Evolutionary conservation across 2,888 invertebrate species (phyloP), one percentile per base, ranked within the genome.

Genomic region (Chouioia cunea): DNA sequence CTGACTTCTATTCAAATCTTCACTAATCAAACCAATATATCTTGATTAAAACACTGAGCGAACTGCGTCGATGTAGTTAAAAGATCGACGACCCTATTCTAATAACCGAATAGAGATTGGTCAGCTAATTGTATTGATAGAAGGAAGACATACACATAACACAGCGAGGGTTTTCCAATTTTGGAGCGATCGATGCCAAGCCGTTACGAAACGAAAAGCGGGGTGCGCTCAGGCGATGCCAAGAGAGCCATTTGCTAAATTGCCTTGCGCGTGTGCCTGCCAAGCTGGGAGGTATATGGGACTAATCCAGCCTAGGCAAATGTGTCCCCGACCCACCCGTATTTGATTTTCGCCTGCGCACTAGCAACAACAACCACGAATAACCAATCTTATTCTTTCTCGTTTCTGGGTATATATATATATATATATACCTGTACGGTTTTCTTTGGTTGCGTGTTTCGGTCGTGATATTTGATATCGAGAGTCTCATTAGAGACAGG

Each of bases 121-220:
- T 69, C 69, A 52, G 23, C n/a, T 53, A 69, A 69, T 63, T 36
- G 36, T 20, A 56, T 15, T 47, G 14, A 10, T 10, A 12, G 36
- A 36, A 12, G 18, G 18, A 15, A 53, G n/a, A 46, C 23, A 20
- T 46, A 62, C 50, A 36, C 50, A 50, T 16, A 27, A 20, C 14
- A 14, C 12, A 0, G 6, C 63, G 69, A 27, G 15, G 22, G 65
- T 4, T 62, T 57, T 62, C 65, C 62, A 65, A 70, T 70, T 70
- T 70, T 22, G 70, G 65, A 16, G 23, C 16, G 65, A 70, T 70
- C 70, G 70, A 70, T 70, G 54, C 56, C 59, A 43, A 23, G 36
- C 48, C 47, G 54, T 70, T 65, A 70, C 52, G 65, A 60, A 62
- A 70, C 43, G 18, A 56, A 14, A 4, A 6, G 43, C 46, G 46